A percentile compares a stretch with the other conserved stretches of the same genome.
Evolutionary conservation across 1,140 invertebrate genomes (phyloP).

Genomic region (Meloidogyne hapla): DNA sequence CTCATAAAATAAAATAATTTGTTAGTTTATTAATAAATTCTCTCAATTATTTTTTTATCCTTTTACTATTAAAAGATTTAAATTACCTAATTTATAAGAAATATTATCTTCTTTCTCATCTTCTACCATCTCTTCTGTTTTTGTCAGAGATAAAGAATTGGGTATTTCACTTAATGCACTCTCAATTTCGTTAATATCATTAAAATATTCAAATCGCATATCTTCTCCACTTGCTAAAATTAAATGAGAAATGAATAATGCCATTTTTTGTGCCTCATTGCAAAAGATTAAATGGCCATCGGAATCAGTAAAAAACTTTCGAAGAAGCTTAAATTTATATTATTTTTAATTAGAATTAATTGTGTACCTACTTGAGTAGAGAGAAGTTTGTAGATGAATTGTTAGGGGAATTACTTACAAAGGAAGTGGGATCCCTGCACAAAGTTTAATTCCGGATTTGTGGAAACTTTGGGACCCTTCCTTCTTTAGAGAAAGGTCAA

Average conservation of each 20-base stretch:
- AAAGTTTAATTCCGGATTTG: too few relatives aligned
- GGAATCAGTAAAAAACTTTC: slow-evolving; percentile 9
- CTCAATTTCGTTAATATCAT: background rate
- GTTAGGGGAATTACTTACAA: too few relatives aligned
- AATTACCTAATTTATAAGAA: background rate
- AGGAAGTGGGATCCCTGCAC: too few relatives aligned
- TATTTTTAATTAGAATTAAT: background rate
- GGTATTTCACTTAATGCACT: background rate
- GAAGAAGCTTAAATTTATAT: slow-evolving; percentile 4
- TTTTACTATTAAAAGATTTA: background rate
- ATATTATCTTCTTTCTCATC: background rate
- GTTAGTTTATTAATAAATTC: too few relatives aligned
- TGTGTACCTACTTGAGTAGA: too few relatives aligned
- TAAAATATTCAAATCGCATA: background rate
- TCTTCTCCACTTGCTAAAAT: slow-evolving; percentile 13
- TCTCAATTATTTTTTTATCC: too few relatives aligned
- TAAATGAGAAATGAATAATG: background rate
- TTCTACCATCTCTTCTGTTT: background rate
- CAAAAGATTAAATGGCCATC: slow-evolving; percentile 8
- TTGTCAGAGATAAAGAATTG: background rate
- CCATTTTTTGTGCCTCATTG: background rate
- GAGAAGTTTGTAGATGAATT: too few relatives aligned
- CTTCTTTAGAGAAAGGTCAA: too few relatives aligned
- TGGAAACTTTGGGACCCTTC: too few relatives aligned
- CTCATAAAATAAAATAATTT: too few relatives aligned